Evolutionary conservation across 2,888 invertebrate genomes (phyloP).

Genomic region (Homarus gammarus): DNA sequence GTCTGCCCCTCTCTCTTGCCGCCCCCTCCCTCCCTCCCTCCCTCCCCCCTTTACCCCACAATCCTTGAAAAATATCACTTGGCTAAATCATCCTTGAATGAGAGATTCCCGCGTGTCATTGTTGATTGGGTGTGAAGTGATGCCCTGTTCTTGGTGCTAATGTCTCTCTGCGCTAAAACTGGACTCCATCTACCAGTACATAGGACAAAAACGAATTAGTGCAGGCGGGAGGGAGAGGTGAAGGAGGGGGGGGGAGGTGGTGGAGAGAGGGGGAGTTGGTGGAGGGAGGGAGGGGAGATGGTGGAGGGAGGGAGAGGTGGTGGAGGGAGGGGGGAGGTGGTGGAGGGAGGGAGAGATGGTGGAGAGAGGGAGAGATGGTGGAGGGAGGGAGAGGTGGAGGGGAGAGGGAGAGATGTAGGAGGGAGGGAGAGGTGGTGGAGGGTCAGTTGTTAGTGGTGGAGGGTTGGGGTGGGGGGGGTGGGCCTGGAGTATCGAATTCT

Average conservation of each 20-base stretch:
- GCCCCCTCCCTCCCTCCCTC: too few relatives aligned
- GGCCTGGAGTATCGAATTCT: slow-evolving; percentile 24
- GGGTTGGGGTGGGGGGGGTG: neutral
- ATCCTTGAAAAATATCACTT: neutral
- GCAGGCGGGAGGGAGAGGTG: neutral
- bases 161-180: neutral
- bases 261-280: neutral
- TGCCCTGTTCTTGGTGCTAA: neutral
- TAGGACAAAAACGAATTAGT: neutral
- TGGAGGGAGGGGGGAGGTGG: too few relatives aligned
- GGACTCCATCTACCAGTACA: neutral
- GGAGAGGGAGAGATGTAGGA: too few relatives aligned
- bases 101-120: neutral
- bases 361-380: too few relatives aligned
- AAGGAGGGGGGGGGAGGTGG: neutral
- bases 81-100: neutral
- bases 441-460: too few relatives aligned
- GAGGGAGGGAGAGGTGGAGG: too few relatives aligned
- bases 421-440: too few relatives aligned
- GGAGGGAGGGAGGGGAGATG: neutral
- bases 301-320: too few relatives aligned
- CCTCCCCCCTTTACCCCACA: too few relatives aligned
- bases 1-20: too few relatives aligned
- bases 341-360: too few relatives aligned
- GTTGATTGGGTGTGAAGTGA: neutral